These are phyloP conservation scores for Pseudomyrmex flavicornis DNA, from an alignment of 1,140 invertebrate species.

Conservation along the genomic window DNA sequence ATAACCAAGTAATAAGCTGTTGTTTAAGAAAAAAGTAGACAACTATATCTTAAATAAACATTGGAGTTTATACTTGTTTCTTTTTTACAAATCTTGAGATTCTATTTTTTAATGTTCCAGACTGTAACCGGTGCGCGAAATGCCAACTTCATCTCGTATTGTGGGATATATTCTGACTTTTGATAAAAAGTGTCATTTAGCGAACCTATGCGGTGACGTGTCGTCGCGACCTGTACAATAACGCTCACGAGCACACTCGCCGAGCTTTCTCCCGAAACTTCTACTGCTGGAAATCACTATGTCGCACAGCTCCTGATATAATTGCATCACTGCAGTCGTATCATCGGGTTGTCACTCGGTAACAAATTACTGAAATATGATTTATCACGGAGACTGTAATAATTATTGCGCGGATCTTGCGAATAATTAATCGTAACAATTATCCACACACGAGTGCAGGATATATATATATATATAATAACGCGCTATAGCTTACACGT, in stretches of 20 bases:
- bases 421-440: constrained; percentile 43
- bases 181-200: constrained; percentile 59
- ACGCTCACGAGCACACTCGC: background rate
- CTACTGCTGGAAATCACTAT: constrained; percentile 16
- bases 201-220: background rate
- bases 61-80: background rate
- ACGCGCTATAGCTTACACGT: background rate
- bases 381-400: constrained; percentile 28
- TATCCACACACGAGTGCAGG: background rate
- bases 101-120: constrained; percentile 29
- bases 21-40: background rate
- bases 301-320: background rate
- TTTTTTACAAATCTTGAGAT: background rate
- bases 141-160: constrained; percentile 18
- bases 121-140: background rate
- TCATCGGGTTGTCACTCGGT: constrained; percentile 1
- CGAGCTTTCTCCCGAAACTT: constrained; percentile 15
- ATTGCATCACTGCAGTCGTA: constrained; percentile 30
- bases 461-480: too few relatives aligned
- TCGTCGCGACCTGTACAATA: constrained; percentile 34
- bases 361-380: constrained; percentile 32
- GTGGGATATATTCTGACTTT: background rate
- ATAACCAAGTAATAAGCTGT: too few relatives aligned
- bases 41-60: background rate
- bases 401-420: constrained; percentile 19